These are phyloP conservation scores for Augochlorella aurata DNA, from an alignment of 2,888 invertebrate genomes.

Conservation along the genomic window DNA sequence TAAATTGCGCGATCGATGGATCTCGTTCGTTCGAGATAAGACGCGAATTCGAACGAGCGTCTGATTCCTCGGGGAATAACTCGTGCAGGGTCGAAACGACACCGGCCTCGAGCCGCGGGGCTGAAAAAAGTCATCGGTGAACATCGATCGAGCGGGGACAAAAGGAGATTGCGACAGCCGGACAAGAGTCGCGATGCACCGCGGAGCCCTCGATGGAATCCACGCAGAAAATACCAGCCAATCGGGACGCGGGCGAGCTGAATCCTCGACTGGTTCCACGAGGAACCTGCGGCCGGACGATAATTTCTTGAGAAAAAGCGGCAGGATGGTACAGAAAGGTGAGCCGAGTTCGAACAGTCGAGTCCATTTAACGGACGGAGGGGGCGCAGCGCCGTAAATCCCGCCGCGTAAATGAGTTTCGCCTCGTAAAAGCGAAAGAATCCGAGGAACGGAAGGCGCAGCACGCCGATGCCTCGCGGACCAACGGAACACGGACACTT, in stretches of 20 bases:
- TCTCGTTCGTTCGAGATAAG: not conserved
- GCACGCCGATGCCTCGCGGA: constrained; percentile 32
- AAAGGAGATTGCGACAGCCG: constrained; percentile 39
- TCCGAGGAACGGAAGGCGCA: constrained; percentile 49
- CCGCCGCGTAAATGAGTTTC: constrained; percentile 68
- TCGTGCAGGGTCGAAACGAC: not conserved
- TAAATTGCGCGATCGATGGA: not conserved
- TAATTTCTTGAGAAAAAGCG: constrained; percentile 40
- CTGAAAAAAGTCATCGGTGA: not conserved
- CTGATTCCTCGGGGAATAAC: not conserved
- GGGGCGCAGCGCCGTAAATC: constrained; percentile 61
- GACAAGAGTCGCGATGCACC: not conserved
- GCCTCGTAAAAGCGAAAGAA: constrained; percentile 68
- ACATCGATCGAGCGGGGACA: constrained; percentile 11
- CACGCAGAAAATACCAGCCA: constrained; percentile 29
- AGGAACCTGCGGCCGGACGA: constrained; percentile 34
- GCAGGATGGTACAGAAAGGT: constrained; percentile 45
- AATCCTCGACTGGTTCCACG: constrained; percentile 25
- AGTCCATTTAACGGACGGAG: constrained; percentile 32
- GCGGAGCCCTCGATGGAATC: constrained; percentile 18
- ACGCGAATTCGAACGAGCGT: not conserved
- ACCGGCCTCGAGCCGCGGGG: no score
- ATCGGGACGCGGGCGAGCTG: constrained; percentile 14
- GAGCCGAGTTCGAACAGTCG: constrained; percentile 44
- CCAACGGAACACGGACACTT: constrained; percentile 12